Evolutionary conservation across 2,113 vertebrate species (phyloP), one percentile per base, ranked within the genome.

Genomic region (Atractosteus spatula): DNA sequence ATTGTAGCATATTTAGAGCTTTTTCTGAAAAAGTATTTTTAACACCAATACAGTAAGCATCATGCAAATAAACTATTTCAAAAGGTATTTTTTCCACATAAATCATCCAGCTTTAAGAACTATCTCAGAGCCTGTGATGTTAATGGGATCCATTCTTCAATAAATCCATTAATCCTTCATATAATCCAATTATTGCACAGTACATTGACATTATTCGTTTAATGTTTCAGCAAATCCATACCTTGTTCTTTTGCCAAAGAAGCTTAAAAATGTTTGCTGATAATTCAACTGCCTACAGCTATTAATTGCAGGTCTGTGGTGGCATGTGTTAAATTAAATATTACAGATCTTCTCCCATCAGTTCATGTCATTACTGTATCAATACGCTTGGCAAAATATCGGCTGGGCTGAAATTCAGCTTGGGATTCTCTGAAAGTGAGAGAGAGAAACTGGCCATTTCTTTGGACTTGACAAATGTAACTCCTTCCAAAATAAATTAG

Each of bases 171-270:
- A 14, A 59, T 59, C 57, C 57, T 59, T 59, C 14, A 4, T 59
- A 59, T 59, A 59, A 59, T 59, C 57, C 57, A n/a, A 59, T 59
- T 59, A 59, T 14, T 59, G 57, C 3, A 16, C 57, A 59, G 57
- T 13, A 59, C 57, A 14, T 59, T n/a, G 57, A 59, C 57, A 59
- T 59, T n/a, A 8, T 59, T 59, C 12, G 14, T 16, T 5, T 59
- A 8, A 59, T 59, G 57, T 59, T 59, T 59, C 8, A n/a, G 57
- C n/a, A 59, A 51, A 51, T 51, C 2, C 47, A 16, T 59, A 59
- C 57, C 57, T 59, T 59, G 57, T 59, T 59, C 57, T 59, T 59
- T 16, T n/a, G 57, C 57, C 57, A 59, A 59, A 59, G 57, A 59
- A 16, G 57, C 12, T 59, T 59, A 13, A 6, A 59, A 59, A 13